phyloP scores from a whole-genome alignment of 2,113 vertebrate species.

The Centrocercus urophasianus region DNA sequence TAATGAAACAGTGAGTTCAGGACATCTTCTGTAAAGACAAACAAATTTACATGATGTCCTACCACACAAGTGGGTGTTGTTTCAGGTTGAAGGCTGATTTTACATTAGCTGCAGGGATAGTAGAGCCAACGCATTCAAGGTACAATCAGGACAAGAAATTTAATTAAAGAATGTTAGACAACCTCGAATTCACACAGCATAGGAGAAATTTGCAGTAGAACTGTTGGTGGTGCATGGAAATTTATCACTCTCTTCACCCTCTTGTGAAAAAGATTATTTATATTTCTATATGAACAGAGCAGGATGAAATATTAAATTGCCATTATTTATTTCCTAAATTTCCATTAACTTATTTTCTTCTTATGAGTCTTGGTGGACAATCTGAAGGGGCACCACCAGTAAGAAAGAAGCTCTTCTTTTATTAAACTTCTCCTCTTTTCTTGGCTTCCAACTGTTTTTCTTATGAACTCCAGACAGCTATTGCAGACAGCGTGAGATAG shows the following conservation, averaged over 20 bases:
- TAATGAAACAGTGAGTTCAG: background rate
- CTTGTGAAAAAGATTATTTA: background rate
- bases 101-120: background rate
- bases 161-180: background rate
- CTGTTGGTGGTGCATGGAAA: background rate
- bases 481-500: background rate
- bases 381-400: background rate
- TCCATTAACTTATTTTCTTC: background rate
- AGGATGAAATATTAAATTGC: background rate
- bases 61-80: fast-evolving
- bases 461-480: background rate
- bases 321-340: background rate
- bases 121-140: background rate
- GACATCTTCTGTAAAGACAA: background rate
- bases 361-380: background rate
- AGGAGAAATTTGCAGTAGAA: background rate
- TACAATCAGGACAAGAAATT: background rate
- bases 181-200: background rate
- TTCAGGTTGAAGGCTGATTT: background rate
- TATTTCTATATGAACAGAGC: background rate
- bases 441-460: background rate
- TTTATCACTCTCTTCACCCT: background rate
- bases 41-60: background rate
- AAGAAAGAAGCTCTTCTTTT: background rate
- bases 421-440: background rate